Conservation (phyloP, 2,888 invertebrate species). For the Seira sanloemensis region DNA sequence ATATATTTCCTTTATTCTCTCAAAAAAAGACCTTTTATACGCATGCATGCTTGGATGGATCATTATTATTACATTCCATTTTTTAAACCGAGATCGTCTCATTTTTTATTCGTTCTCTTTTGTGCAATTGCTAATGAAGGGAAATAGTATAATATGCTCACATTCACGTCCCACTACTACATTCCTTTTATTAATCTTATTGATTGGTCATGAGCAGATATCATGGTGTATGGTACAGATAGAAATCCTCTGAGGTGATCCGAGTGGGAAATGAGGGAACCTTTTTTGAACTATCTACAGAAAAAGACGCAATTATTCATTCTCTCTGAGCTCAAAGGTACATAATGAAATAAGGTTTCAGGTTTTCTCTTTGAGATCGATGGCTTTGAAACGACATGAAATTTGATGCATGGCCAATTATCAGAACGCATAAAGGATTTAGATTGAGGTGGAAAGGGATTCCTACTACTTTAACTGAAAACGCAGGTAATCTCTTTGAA, state of each 20-base stretch:
- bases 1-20: background rate
- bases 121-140: conserved; percentile 50
- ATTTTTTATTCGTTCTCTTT: conserved; percentile 33
- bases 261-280: background rate
- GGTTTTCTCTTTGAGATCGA: background rate
- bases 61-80: conserved; percentile 53
- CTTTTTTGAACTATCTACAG: no score
- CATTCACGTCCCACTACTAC: background rate
- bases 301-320: no score
- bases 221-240: background rate
- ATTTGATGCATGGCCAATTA: background rate
- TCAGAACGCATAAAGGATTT: no score
- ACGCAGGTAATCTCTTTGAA: no score
- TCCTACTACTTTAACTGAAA: no score
- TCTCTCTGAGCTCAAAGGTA: background rate
- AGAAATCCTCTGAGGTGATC: background rate
- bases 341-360: background rate
- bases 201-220: background rate
- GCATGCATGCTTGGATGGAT: conserved; percentile 12
- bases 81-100: conserved; percentile 16
- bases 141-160: conserved; percentile 11
- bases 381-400: background rate
- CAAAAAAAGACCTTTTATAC: background rate
- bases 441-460: no score
- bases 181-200: background rate